Percentiles rank a stretch among this genome's conserved stretches.
phyloP scores from a whole-genome alignment of 2,888 invertebrate species.

The Chirona hameri region DNA sequence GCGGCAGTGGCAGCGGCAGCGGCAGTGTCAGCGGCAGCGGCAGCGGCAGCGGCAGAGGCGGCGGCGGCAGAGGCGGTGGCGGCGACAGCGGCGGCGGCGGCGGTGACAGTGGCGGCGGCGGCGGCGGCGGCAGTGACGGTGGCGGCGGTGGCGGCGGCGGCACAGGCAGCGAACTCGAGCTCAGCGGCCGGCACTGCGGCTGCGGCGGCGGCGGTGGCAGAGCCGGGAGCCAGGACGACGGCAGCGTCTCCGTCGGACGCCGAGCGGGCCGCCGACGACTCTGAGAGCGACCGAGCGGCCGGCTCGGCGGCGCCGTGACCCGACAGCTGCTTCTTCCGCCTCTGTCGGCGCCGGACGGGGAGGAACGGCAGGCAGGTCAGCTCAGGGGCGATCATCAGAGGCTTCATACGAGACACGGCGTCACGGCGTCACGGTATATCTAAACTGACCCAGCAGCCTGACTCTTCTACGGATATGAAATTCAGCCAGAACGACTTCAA shows the following conservation, averaged over 20 bases:
- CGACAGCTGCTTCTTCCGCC: slow-evolving; percentile 14
- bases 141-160: too few relatives aligned
- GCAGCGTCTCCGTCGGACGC: neutral
- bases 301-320: neutral
- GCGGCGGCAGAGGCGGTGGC: slow-evolving; percentile 32
- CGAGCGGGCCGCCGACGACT: neutral
- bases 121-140: neutral
- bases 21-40: neutral
- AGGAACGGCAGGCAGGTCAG: neutral
- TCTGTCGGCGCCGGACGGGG: slow-evolving; percentile 33
- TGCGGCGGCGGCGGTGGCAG: neutral
- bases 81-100: neutral
- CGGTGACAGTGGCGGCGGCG: neutral
- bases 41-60: neutral
- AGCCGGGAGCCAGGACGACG: neutral
- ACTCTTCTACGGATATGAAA: too few relatives aligned
- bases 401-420: too few relatives aligned
- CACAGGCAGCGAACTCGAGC: neutral
- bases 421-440: too few relatives aligned
- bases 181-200: neutral
- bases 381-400: too few relatives aligned
- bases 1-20: neutral
- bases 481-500: too few relatives aligned
- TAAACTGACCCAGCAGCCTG: too few relatives aligned
- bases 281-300: neutral